These are phyloP conservation scores for Pseudotriccus pelzelni DNA, from an alignment of 2,797 vertebrate genomes.

Conservation along the genomic window DNA sequence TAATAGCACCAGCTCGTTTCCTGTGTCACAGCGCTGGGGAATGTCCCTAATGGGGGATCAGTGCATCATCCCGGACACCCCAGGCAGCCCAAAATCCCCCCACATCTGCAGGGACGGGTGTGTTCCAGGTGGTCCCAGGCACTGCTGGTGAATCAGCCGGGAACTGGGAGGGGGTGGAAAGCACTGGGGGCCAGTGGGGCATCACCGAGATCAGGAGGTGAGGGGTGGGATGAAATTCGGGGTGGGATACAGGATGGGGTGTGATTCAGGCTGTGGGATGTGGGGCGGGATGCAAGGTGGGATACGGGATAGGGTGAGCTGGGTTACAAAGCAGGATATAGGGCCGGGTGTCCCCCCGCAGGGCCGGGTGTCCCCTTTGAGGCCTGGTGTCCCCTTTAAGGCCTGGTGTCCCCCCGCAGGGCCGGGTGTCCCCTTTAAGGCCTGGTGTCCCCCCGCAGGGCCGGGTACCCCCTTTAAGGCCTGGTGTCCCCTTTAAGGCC, in stretches of 20 bases:
- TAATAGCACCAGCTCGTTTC: not conserved
- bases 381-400: too few relatives aligned
- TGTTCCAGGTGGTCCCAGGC: not conserved
- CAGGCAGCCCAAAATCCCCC: not conserved
- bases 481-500: too few relatives aligned
- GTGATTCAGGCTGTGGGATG: too few relatives aligned
- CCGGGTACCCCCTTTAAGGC: too few relatives aligned
- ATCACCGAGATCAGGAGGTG: rapidly evolving
- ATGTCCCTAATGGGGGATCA: rapidly evolving
- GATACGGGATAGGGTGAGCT: not conserved
- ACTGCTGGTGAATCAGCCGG: not conserved
- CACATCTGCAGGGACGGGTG: rapidly evolving
- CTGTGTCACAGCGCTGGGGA: not conserved
- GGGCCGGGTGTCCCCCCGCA: too few relatives aligned
- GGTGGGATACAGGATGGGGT: not conserved
- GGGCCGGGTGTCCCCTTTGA: too few relatives aligned
- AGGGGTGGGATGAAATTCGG: not conserved
- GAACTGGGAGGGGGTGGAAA: not conserved
- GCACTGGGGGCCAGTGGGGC: not conserved
- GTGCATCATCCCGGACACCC: rapidly evolving
- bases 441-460: too few relatives aligned
- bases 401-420: too few relatives aligned
- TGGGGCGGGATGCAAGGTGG: too few relatives aligned
- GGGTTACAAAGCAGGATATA: not conserved
- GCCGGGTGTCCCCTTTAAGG: too few relatives aligned